These are phyloP conservation scores for Pseudococcus jackbeardsleyi DNA, from an alignment of 2,888 invertebrate species.

Conservation along the genomic window DNA sequence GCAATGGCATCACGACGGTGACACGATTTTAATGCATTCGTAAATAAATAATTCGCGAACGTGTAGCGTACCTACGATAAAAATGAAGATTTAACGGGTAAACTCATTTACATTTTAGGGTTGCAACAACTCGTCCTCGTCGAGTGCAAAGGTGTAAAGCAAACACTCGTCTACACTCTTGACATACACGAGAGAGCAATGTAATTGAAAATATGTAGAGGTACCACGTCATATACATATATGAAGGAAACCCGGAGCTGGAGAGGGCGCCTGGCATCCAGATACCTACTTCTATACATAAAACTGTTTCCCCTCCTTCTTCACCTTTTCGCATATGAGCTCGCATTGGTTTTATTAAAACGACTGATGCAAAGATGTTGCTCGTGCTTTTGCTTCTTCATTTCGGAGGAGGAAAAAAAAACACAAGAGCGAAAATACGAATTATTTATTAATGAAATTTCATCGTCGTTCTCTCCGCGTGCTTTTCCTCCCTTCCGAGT, in stretches of 20 bases:
- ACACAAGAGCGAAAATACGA: not conserved
- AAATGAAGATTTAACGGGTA: constrained; percentile 14
- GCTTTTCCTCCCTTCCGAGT: not conserved
- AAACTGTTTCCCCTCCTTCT: not conserved
- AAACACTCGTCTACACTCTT: constrained; percentile 22
- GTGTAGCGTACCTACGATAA: not conserved
- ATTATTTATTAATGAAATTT: constrained; percentile 28
- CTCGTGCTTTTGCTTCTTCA: not conserved
- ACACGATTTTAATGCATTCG: not conserved
- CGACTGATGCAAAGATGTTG: not conserved
- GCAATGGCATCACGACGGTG: no score
- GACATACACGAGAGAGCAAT: constrained; percentile 18
- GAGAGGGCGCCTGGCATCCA: not conserved
- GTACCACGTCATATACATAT: not conserved
- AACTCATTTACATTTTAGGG: constrained; percentile 25
- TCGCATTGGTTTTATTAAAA: not conserved
- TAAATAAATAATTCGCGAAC: not conserved
- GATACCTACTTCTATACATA: not conserved
- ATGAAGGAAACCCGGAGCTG: not conserved
- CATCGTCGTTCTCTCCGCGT: not conserved
- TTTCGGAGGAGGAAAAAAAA: not conserved
- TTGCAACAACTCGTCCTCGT: not conserved
- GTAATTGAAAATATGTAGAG: constrained; percentile 17
- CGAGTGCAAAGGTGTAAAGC: constrained; percentile 32
- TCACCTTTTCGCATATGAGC: not conserved